Percentiles rank a stretch among this genome's conserved stretches.
Evolutionary conservation across 2,797 vertebrate species (phyloP).

Genomic region (Trematocara caparti): DNA sequence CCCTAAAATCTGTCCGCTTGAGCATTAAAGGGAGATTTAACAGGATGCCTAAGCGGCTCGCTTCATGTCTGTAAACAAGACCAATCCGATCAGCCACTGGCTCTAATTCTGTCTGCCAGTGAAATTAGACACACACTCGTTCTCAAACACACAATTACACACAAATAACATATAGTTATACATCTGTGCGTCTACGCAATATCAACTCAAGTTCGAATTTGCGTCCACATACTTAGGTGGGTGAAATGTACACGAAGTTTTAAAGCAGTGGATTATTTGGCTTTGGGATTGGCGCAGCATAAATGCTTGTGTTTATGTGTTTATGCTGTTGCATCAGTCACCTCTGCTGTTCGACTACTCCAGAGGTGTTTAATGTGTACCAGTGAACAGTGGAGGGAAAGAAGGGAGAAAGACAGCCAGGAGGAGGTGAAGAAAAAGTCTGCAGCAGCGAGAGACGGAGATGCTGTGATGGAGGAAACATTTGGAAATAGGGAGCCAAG

Average conservation of each 20-base stretch:
- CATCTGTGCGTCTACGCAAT: constrained; percentile 31
- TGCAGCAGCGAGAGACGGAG: constrained; percentile 18
- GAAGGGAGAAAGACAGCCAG: neutral
- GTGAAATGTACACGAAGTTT: constrained; percentile 19
- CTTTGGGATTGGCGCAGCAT: constrained; percentile 16
- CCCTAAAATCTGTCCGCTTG: constrained; percentile 80
- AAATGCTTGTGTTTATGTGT: constrained; percentile 11
- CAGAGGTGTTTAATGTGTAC: constrained; percentile 15
- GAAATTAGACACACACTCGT: constrained; percentile 51
- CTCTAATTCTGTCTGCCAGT: constrained; percentile 83
- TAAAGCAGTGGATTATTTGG: constrained; percentile 32
- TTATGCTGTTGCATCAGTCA: constrained; percentile 25
- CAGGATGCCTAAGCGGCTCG: constrained; percentile 79
- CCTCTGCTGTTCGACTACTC: constrained; percentile 10
- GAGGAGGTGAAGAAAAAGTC: constrained; percentile 10
- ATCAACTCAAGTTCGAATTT: constrained; percentile 45
- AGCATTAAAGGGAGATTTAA: constrained; percentile 85
- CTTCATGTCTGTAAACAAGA: constrained; percentile 83
- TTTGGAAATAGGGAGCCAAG: constrained; percentile 62
- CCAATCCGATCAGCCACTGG: constrained; percentile 83
- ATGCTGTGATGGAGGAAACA: constrained; percentile 49
- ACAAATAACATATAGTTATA: constrained; percentile 43
- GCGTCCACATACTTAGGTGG: constrained; percentile 37
- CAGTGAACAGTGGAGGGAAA: constrained; percentile 33
- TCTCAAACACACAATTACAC: constrained; percentile 48